Conservation (phyloP, 2,888 invertebrate genomes). For the Geotrupes spiniger region DNA sequence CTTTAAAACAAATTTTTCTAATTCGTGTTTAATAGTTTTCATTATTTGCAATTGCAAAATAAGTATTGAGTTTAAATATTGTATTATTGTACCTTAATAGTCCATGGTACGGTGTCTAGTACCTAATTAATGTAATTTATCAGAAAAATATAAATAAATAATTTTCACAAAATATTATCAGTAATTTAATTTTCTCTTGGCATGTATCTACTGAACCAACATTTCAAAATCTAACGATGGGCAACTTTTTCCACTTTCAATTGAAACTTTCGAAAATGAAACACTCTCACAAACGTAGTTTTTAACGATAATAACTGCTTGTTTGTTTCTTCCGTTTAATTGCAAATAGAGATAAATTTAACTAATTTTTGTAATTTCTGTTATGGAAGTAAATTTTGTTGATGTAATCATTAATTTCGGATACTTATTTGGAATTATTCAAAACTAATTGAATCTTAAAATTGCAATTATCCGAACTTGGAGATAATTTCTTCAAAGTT, state of each 20-base stretch:
- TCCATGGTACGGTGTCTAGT: slow-evolving; percentile 22
- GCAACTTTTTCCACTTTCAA: not conserved
- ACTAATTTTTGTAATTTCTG: too few species aligned
- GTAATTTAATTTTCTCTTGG: slow-evolving; percentile 29
- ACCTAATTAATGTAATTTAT: slow-evolving; percentile 24
- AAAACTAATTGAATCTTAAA: too few species aligned
- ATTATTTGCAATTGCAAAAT: slow-evolving; percentile 20
- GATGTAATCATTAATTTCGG: too few species aligned
- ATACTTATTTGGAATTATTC: too few species aligned
- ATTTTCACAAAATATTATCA: slow-evolving; percentile 24
- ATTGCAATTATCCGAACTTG: too few species aligned
- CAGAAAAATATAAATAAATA: slow-evolving; percentile 29
- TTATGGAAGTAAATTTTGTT: too few species aligned
- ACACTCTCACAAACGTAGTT: too few species aligned
- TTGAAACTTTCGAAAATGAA: too few species aligned
- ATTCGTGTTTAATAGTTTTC: slow-evolving; percentile 6
- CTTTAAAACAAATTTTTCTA: slow-evolving; percentile 11
- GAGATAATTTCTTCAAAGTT: too few species aligned
- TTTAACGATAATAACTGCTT: too few species aligned
- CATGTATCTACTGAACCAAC: slow-evolving; percentile 35
- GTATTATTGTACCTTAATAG: slow-evolving; percentile 21
- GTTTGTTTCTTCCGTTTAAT: too few species aligned
- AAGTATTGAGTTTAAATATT: slow-evolving; percentile 21
- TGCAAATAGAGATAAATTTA: too few species aligned
- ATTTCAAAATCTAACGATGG: slow-evolving; percentile 6